Percentiles rank a stretch among this genome's conserved stretches.
Evolutionary conservation across 2,888 invertebrate species (phyloP).

Genomic region (Epistrophella euchroma): DNA sequence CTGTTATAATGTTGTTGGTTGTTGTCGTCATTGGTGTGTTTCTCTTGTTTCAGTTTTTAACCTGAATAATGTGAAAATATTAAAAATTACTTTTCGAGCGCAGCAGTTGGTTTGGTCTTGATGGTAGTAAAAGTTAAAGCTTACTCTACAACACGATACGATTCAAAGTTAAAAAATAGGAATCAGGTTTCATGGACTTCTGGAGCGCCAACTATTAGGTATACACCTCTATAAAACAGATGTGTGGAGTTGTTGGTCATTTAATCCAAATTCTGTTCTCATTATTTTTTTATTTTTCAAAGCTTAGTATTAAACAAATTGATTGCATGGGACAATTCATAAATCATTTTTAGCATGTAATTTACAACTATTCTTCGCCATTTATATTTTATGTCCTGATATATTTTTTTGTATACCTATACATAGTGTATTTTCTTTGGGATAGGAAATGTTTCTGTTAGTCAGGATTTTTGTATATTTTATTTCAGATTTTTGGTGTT

Average conservation of each 20-base stretch:
- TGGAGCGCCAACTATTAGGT: slow-evolving; percentile 12
- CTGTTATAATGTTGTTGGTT: slow-evolving; percentile 11
- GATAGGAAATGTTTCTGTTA: slow-evolving; percentile 55
- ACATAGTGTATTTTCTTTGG: background rate
- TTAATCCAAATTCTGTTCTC: slow-evolving; percentile 38
- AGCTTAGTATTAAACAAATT: slow-evolving; percentile 59
- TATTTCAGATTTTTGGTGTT: slow-evolving; percentile 6
- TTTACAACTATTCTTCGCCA: slow-evolving; percentile 73
- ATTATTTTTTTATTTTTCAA: slow-evolving; percentile 4
- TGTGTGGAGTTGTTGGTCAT: slow-evolving; percentile 43
- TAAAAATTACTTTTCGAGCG: slow-evolving; percentile 73
- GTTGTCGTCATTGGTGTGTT: slow-evolving; percentile 3
- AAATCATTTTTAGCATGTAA: slow-evolving; percentile 74
- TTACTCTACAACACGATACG: background rate
- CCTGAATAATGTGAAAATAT: slow-evolving; percentile 73
- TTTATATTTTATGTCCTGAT: slow-evolving; percentile 69
- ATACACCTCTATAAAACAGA: slow-evolving; percentile 15
- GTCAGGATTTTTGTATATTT: slow-evolving; percentile 49
- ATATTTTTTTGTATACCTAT: background rate
- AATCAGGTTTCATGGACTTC: slow-evolving; percentile 54
- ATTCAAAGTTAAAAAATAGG: background rate
- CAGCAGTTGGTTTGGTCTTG: slow-evolving; percentile 51
- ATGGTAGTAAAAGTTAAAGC: slow-evolving; percentile 8
- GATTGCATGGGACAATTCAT: slow-evolving; percentile 75
- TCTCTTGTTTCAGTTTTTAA: slow-evolving; percentile 38